Conservation (phyloP, 1,140 invertebrate species). For the Eriocheir sinensis region DNA sequence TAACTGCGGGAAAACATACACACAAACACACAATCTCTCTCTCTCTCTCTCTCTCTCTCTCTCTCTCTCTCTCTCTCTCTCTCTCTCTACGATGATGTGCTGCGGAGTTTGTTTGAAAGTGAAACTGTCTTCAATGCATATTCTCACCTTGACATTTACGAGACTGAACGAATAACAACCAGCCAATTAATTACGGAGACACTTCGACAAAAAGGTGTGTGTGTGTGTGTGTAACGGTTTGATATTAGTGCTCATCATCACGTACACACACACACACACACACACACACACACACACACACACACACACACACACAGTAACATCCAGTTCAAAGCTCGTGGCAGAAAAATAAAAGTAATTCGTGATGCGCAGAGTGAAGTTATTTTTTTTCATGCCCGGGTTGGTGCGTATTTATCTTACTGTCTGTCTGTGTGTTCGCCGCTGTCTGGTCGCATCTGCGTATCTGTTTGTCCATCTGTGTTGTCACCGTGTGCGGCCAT, state of each 20-base stretch:
- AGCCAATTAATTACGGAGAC: not conserved
- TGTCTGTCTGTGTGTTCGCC: not conserved
- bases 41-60: not conserved
- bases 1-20: too few species aligned
- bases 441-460: not conserved
- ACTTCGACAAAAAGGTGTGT: not conserved
- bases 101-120: not conserved
- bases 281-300: not conserved
- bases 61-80: not conserved
- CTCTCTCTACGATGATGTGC: not conserved
- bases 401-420: not conserved
- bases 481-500: not conserved
- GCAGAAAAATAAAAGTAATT: not conserved
- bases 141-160: conserved; percentile 6
- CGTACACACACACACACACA: not conserved
- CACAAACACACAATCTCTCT: not conserved
- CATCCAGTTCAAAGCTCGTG: not conserved
- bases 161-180: not conserved
- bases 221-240: not conserved
- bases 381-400: not conserved
- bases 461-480: not conserved
- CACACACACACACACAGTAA: too few species aligned
- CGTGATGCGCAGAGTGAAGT: not conserved
- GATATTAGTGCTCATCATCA: too few species aligned
- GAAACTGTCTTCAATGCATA: not conserved